Base-by-base conservation (phyloP, 2,797 vertebrate species). In the Gila robusta region DNA sequence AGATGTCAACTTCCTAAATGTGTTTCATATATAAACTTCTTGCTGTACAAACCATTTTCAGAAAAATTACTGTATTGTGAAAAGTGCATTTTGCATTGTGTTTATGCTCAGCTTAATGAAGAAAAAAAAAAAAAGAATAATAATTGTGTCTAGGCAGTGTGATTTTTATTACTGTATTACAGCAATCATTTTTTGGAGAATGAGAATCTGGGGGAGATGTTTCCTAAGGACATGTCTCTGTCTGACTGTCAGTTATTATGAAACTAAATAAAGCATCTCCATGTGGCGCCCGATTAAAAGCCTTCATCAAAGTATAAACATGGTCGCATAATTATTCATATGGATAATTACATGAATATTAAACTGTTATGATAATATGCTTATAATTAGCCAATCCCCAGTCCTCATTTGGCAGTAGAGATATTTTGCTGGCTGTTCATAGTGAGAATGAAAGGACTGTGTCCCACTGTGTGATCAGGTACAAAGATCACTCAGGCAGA, bases 311-410 rank as follows among this genome's bases (percentile, higher is more conserved):
- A 54, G 66, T 39, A 64, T 56, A 82, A 77, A 62, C 73, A 82
- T 87, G 74, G 67, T 70, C 72, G 69, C 37, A 67, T 52, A 77
- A 86, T 69, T 77, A 86, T 82, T 66, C 74, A 71, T 64, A 78
- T 72, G 81, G 52, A 79, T 87, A 87, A 87, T 87, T 83, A 79
- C 81, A 87, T 44, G 39, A 83, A 83, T 79, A 83, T 87, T 83
- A 87, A 79, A 87, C 67, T 49, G 47, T 71, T 72, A 83, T 71
- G 74, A 87, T 83, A 83, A 83, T 66, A 54, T 11, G 19, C 56
- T 35, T 83, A 73, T 87, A 87, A 87, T 87, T 83, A 79, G 72
- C 74, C 64, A 83, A 72, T 83, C 44, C 81, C 72, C 74, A 79
- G 59, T 64, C 41, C 74, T 87, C 69, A 83, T 66, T 87, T 79